Conservation (phyloP, 2,888 invertebrate species). For the Meloe dianella region DNA sequence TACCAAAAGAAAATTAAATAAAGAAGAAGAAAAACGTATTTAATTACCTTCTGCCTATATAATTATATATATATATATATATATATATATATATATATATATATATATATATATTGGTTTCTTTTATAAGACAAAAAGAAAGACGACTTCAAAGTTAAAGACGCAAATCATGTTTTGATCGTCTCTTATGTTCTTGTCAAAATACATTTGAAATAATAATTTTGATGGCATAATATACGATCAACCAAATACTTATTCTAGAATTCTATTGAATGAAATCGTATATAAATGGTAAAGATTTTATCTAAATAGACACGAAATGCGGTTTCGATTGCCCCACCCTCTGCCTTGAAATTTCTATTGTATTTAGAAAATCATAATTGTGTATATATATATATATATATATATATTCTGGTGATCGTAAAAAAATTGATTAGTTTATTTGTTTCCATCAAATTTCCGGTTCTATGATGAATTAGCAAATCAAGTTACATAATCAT, state of each 20-base stretch:
- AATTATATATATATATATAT: background rate
- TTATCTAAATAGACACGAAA: too few species aligned
- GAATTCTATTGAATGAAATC: constrained; percentile 38
- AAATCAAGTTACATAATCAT: too few species aligned
- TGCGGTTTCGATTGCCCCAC: too few species aligned
- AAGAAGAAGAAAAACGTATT: background rate
- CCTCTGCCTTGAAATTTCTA: too few species aligned
- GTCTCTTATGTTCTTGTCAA: constrained; percentile 27
- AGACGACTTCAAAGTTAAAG: background rate
- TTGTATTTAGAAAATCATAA: too few species aligned
- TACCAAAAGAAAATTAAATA: background rate
- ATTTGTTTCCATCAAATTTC: background rate
- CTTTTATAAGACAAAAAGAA: background rate
- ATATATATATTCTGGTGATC: too few species aligned
- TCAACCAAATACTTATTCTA: constrained; percentile 35
- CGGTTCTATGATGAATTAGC: background rate
- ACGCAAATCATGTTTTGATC: constrained; percentile 4
- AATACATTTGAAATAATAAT: constrained; percentile 40
- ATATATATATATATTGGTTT: too few species aligned
- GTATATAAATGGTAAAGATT: too few species aligned
- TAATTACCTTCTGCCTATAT: background rate
- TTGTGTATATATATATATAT: too few species aligned
- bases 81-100: too few species aligned
- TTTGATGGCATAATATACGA: constrained; percentile 32
- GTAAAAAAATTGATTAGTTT: background rate